Evolutionary conservation across 2,797 vertebrate species (phyloP).

Genomic region (Sebastes steindachneri): DNA sequence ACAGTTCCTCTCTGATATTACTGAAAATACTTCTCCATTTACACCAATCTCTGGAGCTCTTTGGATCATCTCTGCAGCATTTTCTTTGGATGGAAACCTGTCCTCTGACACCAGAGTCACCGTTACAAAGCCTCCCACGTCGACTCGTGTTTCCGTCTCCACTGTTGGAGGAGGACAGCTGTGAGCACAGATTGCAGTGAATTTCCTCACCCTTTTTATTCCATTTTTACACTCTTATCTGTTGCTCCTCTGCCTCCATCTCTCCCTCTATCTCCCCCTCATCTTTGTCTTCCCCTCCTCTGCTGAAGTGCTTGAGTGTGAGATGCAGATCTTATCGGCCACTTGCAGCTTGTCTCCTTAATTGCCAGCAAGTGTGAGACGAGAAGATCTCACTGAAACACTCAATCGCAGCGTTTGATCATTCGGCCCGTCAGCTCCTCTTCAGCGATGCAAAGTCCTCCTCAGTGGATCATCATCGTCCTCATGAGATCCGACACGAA

Average conservation of each 20-base stretch:
- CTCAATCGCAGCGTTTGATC: neutral
- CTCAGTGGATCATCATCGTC: neutral
- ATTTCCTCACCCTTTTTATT: constrained; percentile 34
- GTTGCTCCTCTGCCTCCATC: neutral
- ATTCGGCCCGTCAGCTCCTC: neutral
- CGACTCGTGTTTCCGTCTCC: neutral
- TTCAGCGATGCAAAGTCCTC: neutral
- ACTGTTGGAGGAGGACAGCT: neutral
- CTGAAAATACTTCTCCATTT: neutral
- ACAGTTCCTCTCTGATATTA: neutral
- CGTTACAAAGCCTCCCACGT: constrained; percentile 3
- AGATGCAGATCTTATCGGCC: constrained; percentile 53
- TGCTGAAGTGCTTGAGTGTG: neutral
- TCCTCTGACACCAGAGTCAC: neutral
- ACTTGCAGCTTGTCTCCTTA: constrained; percentile 33
- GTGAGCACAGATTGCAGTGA: constrained; percentile 26
- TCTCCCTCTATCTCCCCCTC: neutral
- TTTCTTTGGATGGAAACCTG: neutral
- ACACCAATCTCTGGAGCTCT: neutral
- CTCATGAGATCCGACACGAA: neutral
- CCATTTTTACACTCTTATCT: constrained; percentile 17
- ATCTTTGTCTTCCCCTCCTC: constrained; percentile 9
- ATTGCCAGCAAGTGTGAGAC: constrained; percentile 39
- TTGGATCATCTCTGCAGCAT: neutral
- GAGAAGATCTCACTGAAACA: constrained; percentile 22